Evolutionary conservation across 1,140 invertebrate species (phyloP).

Genomic region (Zelostemma sp.): DNA sequence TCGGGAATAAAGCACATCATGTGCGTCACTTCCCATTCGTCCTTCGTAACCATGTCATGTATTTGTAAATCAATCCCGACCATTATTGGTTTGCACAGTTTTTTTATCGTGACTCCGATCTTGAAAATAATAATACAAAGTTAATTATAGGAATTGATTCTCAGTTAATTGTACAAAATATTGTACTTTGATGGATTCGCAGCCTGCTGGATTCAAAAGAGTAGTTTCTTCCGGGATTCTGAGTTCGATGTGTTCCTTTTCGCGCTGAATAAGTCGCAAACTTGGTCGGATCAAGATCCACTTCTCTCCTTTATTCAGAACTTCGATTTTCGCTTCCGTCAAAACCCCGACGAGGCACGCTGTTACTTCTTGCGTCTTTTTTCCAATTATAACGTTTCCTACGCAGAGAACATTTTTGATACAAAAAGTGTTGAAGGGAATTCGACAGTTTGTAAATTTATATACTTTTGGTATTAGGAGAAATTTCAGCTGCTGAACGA

Average conservation of each 20-base stretch:
- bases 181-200: conserved; percentile 47
- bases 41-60: conserved; percentile 59
- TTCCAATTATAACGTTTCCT: conserved; percentile 50
- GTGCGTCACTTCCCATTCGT: conserved; percentile 52
- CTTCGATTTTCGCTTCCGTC: conserved; percentile 54
- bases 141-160: too few species aligned
- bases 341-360: conserved; percentile 57
- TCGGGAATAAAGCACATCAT: conserved; percentile 60
- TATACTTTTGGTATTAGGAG: too few species aligned
- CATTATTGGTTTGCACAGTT: conserved; percentile 52
- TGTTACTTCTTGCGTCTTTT: conserved; percentile 55
- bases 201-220: conserved; percentile 52
- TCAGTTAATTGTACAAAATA: too few species aligned
- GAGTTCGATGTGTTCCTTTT: conserved; percentile 51
- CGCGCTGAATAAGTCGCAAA: conserved; percentile 52
- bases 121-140: conserved; percentile 31
- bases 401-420: conserved; percentile 13
- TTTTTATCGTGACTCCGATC: conserved; percentile 50
- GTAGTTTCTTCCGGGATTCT: conserved; percentile 43
- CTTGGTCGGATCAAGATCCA: conserved; percentile 59
- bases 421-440: too few species aligned
- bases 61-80: conserved; percentile 48
- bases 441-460: too few species aligned
- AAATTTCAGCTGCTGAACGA: not conserved
- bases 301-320: conserved; percentile 57